Evolutionary conservation across 1,140 invertebrate species (phyloP).

Genomic region (Hycleus cichorii): DNA sequence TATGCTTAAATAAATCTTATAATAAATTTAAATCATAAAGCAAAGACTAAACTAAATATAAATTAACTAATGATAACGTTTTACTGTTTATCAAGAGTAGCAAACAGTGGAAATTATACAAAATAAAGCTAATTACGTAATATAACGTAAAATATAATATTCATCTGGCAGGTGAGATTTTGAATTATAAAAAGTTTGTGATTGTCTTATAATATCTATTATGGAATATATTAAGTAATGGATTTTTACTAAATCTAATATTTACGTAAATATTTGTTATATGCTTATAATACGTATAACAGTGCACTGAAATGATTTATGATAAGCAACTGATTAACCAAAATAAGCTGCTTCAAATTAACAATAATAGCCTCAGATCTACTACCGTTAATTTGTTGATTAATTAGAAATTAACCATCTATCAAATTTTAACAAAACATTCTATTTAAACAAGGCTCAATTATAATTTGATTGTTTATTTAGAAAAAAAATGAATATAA

Average conservation of each 20-base stretch:
- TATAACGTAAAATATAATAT: conserved; percentile 12
- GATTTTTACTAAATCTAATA: conserved; percentile 5
- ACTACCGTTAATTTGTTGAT: neutral
- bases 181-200: conserved; percentile 2
- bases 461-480: too few relatives aligned
- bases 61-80: conserved; percentile 18
- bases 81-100: conserved; percentile 14
- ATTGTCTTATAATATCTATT: neutral
- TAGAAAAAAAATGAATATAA: too few relatives aligned
- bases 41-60: conserved; percentile 18
- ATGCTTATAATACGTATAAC: conserved; percentile 8
- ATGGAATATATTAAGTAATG: too few relatives aligned
- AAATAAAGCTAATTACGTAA: conserved; percentile 10
- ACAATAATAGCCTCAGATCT: conserved; percentile 13
- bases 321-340: conserved; percentile 20
- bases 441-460: too few relatives aligned
- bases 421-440: too few relatives aligned
- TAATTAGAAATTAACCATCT: too few relatives aligned
- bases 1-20: conserved; percentile 9
- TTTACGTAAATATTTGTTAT: conserved; percentile 21
- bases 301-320: conserved; percentile 11
- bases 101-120: conserved; percentile 19
- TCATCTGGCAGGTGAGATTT: conserved; percentile 12
- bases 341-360: conserved; percentile 14
- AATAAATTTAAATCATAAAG: conserved; percentile 17